Evolutionary conservation across 2,113 vertebrate genomes (phyloP), one percentile per base, ranked within the genome.

Genomic region (Puma concolor): DNA sequence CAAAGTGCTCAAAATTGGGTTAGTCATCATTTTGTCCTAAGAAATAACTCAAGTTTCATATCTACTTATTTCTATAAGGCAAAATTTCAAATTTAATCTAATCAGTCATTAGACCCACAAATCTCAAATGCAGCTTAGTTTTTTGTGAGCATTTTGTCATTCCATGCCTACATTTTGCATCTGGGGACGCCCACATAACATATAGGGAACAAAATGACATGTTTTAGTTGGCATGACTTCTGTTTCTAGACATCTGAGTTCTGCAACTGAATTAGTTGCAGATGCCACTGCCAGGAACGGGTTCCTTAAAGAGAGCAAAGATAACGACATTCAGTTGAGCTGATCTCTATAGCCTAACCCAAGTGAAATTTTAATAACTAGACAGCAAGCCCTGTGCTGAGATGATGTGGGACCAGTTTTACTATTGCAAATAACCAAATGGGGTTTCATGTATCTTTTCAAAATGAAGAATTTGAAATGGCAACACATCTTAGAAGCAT

Each of bases 341-440:
- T 92, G 87, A 97, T 91, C 91, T 98, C 27, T 92, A 33, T 57
- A 93, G 72, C 48, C 54, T 9, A 1, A 88, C 80, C 85, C 80
- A 63, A 82, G 69, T 38, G 74, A 71, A 21, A 95, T 94, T 63
- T 98, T 95, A 72, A 82, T 74, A 96, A 82, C 41, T 48, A 95
- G 77, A 97, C 71, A 96, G 93, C 71, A 92, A 52, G 19, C n/a
- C 57, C 96, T 82, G 82, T 96, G 54, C 85, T 96, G 95, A 72
- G 8, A 48, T 92, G 86, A 77, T 81, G 91, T 88, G 96, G 97
- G 80, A 89, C 91, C 79, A 36, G 16, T 90, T 72, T 97, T 96
- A 95, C 91, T 97, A 94, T 81, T 64, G 76, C 64, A 95, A 97
- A 97, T 92, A 94, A 97, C 84, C 91, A 64, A 97, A 93, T 0